A percentile compares a stretch with the other conserved stretches of the same genome.
Evolutionary conservation across 2,113 vertebrate genomes (phyloP).

Genomic region (Leptobrachium ailaonicum): DNA sequence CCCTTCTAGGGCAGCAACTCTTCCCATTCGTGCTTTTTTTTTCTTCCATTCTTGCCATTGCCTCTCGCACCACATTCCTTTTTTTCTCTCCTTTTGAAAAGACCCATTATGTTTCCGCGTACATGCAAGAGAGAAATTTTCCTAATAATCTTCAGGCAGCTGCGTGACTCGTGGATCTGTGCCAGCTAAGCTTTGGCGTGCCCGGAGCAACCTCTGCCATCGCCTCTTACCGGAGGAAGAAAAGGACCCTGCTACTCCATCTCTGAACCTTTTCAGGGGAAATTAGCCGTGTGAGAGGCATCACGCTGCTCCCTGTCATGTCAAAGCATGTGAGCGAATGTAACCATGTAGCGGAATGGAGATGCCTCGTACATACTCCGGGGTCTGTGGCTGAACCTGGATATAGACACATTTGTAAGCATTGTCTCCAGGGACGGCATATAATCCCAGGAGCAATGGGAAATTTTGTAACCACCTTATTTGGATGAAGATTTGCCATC

Average conservation of each 20-base stretch:
- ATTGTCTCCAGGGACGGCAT: not conserved
- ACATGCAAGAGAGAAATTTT: conserved; percentile 13
- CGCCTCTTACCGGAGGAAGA: not conserved
- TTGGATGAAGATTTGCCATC: too few species aligned
- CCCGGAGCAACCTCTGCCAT: conserved; percentile 31
- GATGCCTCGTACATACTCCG: not conserved
- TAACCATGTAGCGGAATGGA: conserved; percentile 1
- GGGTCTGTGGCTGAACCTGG: not conserved
- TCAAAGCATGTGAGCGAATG: conserved; percentile 27
- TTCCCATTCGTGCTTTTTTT: too few species aligned
- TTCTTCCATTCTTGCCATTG: too few species aligned
- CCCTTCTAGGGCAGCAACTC: too few species aligned
- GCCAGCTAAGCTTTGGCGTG: conserved; percentile 31
- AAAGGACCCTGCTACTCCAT: conserved; percentile 24
- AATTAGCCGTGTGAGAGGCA: conserved; percentile 20
- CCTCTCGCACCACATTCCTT: not conserved
- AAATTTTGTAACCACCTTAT: too few species aligned
- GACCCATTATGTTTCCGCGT: not conserved
- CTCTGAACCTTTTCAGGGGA: conserved; percentile 24
- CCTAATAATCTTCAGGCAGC: conserved; percentile 31
- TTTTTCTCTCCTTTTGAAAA: not conserved
- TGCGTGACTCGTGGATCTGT: conserved; percentile 5
- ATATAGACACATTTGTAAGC: not conserved
- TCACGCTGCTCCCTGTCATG: conserved; percentile 28
- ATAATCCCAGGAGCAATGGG: too few species aligned